A percentile compares a stretch with the other conserved stretches of the same genome.
Evolutionary conservation across 2,888 invertebrate genomes (phyloP).

Genomic region (Phengaris alcon): DNA sequence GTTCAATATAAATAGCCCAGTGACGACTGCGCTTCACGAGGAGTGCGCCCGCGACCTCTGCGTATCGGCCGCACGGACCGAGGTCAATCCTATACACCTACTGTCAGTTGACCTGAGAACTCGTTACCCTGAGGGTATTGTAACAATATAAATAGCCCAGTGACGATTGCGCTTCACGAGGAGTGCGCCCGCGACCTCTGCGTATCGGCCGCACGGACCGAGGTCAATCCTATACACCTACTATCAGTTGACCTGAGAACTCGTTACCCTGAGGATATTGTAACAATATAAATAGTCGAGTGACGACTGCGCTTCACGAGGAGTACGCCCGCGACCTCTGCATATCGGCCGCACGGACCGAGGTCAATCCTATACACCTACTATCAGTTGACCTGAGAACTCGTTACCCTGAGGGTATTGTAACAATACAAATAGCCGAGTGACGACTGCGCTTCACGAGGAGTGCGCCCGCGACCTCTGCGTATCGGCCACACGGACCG

Average conservation of each 20-base stretch:
- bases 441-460: conserved; percentile 1
- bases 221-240: neutral
- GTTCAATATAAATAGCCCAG: neutral
- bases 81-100: neutral
- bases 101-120: too few species aligned
- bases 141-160: neutral
- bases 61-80: neutral
- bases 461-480: conserved; percentile 2
- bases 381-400: too few species aligned
- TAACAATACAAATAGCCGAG: neutral
- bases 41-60: neutral
- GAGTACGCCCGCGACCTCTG: neutral
- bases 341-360: neutral
- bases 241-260: too few species aligned
- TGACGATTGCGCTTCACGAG: neutral
- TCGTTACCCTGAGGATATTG: neutral
- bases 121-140: neutral
- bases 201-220: neutral
- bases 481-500: neutral
- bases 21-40: neutral
- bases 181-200: conserved; percentile 2
- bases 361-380: neutral
- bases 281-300: neutral
- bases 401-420: neutral
- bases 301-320: conserved; percentile 1